phyloP scores from a whole-genome alignment of 2,797 vertebrate genomes.

The Bovichtus variegatus region DNA sequence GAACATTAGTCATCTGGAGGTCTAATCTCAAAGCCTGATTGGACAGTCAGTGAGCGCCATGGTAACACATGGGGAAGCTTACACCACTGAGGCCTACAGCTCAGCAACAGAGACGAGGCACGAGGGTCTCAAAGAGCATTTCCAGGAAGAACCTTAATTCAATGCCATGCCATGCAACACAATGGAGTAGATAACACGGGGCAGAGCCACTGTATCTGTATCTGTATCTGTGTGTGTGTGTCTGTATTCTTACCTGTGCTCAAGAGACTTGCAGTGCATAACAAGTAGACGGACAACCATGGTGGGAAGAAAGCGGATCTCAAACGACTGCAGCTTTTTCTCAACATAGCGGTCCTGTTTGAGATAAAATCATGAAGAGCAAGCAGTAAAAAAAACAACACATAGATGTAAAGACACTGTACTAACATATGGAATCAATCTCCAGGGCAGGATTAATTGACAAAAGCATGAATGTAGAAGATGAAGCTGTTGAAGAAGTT shows the following conservation, averaged over 20 bases:
- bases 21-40: constrained; percentile 38
- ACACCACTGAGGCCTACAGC: constrained; percentile 28
- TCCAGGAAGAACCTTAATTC: background rate
- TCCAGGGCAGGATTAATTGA: background rate
- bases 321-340: background rate
- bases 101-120: constrained; percentile 13
- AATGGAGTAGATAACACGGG: background rate
- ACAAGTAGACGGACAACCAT: constrained; percentile 32
- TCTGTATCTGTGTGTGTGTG: background rate
- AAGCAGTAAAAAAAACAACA: background rate
- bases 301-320: background rate
- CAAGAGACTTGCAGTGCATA: constrained; percentile 44
- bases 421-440: background rate
- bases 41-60: constrained; percentile 35
- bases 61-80: constrained; percentile 50
- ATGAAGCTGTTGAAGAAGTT: background rate
- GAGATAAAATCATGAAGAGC: background rate
- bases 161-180: background rate
- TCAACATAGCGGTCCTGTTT: constrained; percentile 38
- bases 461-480: background rate
- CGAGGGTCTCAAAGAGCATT: background rate
- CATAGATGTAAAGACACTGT: no score
- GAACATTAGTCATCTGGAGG: constrained; percentile 36
- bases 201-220: background rate
- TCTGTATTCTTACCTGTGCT: constrained; percentile 59